Evolutionary conservation across 2,113 vertebrate genomes (phyloP).

Genomic region (Apus apus): DNA sequence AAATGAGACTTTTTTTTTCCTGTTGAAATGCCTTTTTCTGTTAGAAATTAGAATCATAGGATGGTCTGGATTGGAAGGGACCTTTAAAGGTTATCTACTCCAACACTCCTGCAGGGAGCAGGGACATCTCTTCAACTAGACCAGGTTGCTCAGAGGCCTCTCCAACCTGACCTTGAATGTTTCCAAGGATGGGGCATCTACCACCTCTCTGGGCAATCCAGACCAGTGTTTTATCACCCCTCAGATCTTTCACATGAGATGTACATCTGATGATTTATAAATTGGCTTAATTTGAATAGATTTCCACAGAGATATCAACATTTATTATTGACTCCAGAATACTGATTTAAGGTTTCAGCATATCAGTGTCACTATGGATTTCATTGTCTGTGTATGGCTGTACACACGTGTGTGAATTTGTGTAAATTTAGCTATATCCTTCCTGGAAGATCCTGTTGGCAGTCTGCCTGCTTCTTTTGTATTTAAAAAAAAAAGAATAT

Average conservation of each 20-base stretch:
- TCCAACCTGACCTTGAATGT: neutral
- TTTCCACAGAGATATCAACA: neutral
- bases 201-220: neutral
- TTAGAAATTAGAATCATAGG: neutral
- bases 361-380: neutral
- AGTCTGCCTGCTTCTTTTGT: neutral
- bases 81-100: too few species aligned
- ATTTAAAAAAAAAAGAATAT: neutral
- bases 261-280: neutral
- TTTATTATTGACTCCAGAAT: neutral
- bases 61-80: neutral
- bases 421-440: neutral
- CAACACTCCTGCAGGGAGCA: neutral
- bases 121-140: neutral
- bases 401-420: too few species aligned
- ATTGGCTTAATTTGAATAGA: neutral
- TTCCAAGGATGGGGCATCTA: neutral
- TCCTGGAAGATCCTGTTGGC: neutral
- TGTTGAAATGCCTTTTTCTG: neutral
- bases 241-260: neutral
- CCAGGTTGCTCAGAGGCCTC: neutral
- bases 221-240: neutral
- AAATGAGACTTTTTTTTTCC: neutral
- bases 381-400: neutral
- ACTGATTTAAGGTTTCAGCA: neutral